Base-by-base conservation (phyloP, 30 jellyfish, hydroid and myxozoan species). In the Hydractinia echinata region DNA sequence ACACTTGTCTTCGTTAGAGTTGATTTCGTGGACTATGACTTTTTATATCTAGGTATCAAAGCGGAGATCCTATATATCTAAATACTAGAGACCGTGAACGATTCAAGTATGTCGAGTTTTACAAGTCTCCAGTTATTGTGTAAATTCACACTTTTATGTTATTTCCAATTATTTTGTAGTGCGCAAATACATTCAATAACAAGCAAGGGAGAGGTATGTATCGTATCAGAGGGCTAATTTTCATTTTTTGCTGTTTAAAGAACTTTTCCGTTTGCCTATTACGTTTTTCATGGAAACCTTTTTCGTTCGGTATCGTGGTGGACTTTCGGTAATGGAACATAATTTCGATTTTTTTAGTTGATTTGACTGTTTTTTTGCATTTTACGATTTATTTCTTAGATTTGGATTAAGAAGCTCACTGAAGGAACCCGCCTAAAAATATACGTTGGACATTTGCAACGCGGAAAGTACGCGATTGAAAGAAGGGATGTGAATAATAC, bases 131-230 rank as follows among this genome's bases (percentile, higher is more conserved):
- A n/a, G 79, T 21, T 48, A 16, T 48, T 73, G 49, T 53, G 21
- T 52, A 60, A 5, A 21, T 56, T 39, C n/a, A 6, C 0, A 60
- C 7, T 11, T 19, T 16, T 11, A 2, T 49, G 61, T 84, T n/a
- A 9, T 5, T 51, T 70, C 8, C 11, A 7, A 19, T 74, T 53
- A 30, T 69, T 54, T 81, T 83, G 0, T 66, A 94, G 99, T 69
- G 96, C 97, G 11, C 97, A 84, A 20, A 94, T 94, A 71, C 99
- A 94, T 82, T 94, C 99, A 5, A 94, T 94, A 51, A 80, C 87
- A 10, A 93, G 95, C 9, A 76, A 95, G 16, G 83, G 83, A 81
- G 99, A 94, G 99, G 99, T 94, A 79, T 10, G 95, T 55, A 53
- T 11, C 49, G 49, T 14, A 1, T 1, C 54, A 11, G 21, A 21